phyloP scores from a whole-genome alignment of 2,113 vertebrate genomes.

The Erpornis zantholeuca region DNA sequence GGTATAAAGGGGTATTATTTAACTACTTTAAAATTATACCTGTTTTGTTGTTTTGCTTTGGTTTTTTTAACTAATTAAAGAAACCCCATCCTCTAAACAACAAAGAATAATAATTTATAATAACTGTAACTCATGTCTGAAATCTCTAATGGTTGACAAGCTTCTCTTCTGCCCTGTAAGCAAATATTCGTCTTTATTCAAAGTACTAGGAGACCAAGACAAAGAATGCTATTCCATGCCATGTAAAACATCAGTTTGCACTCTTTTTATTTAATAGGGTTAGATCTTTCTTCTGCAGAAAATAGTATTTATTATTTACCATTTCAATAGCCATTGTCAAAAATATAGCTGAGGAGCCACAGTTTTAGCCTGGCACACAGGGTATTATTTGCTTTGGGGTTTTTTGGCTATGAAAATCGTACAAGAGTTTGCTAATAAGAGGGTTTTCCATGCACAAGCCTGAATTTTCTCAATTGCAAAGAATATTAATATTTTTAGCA shows the following conservation, averaged over 20 bases:
- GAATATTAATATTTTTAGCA: background rate
- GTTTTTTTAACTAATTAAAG: background rate
- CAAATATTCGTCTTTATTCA: background rate
- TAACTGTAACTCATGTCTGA: background rate
- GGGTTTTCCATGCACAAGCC: background rate
- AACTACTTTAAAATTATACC: background rate
- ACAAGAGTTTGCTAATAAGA: background rate
- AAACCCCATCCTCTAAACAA: background rate
- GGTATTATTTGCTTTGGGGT: background rate
- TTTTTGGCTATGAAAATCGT: background rate
- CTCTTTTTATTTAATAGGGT: background rate
- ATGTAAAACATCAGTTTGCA: background rate
- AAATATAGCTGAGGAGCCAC: background rate
- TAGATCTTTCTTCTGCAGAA: background rate
- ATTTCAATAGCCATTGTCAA: background rate
- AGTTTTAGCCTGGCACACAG: background rate
- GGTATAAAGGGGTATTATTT: background rate
- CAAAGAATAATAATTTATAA: background rate
- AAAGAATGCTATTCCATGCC: background rate
- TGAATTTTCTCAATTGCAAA: background rate
- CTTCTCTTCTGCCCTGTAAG: background rate
- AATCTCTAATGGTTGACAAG: background rate
- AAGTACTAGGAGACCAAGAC: background rate
- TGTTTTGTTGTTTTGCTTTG: background rate
- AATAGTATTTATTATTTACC: background rate